Evolutionary conservation across 2,888 invertebrate species (phyloP).

Genomic region (Luperina testacea): DNA sequence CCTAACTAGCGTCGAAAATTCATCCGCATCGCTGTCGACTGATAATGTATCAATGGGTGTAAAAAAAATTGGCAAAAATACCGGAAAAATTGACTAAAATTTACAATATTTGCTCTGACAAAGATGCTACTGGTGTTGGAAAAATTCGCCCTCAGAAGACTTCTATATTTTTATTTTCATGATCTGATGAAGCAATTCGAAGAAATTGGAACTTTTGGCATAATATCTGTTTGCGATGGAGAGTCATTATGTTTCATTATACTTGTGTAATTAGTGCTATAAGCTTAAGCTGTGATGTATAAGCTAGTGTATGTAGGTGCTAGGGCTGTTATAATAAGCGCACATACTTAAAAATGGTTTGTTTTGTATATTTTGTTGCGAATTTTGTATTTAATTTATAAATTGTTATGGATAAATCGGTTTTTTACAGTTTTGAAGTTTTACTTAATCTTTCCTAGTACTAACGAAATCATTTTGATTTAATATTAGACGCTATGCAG

Average conservation of each 20-base stretch:
- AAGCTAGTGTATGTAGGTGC: conserved; percentile 50
- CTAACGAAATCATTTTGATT: neutral
- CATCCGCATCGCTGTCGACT: no score
- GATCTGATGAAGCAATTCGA: neutral
- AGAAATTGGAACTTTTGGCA: neutral
- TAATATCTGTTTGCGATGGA: neutral
- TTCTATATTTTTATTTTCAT: neutral
- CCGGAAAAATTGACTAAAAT: no score
- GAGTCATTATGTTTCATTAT: neutral
- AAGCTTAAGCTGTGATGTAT: conserved; percentile 61
- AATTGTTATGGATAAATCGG: conserved; percentile 72
- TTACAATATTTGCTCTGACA: no score
- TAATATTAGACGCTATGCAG: neutral
- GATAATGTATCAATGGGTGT: no score
- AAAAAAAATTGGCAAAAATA: no score
- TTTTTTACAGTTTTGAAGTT: conserved; percentile 36
- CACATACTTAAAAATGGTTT: conserved; percentile 54
- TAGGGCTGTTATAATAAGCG: conserved; percentile 57
- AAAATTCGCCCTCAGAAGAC: no score
- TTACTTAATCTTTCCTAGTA: conserved; percentile 22
- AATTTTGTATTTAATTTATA: conserved; percentile 71
- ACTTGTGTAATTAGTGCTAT: conserved; percentile 37
- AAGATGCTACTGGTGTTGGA: no score
- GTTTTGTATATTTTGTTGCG: conserved; percentile 77
- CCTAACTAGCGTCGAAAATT: no score